Evolutionary conservation across 2,888 invertebrate genomes (phyloP).

Genomic region (Leucoma salicis): DNA sequence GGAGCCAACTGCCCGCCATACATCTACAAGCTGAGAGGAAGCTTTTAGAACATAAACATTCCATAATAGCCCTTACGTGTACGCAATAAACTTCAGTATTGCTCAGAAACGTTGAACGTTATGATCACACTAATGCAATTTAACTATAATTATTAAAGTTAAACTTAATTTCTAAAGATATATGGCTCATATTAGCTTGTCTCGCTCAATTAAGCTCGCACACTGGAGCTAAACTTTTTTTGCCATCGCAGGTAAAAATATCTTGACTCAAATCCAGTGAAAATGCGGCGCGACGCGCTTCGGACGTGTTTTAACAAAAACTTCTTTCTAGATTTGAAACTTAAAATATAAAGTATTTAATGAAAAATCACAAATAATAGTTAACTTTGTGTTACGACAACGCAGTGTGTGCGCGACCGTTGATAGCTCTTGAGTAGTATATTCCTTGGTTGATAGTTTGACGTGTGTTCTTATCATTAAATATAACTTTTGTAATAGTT

Average conservation of each 20-base stretch:
- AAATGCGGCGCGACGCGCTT: constrained; percentile 55
- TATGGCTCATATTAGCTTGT: constrained; percentile 31
- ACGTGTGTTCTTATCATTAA: constrained; percentile 38
- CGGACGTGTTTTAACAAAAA: constrained; percentile 39
- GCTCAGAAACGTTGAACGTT: constrained; percentile 23
- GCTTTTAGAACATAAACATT: constrained; percentile 27
- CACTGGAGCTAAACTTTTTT: constrained; percentile 62
- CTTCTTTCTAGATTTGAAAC: constrained; percentile 23
- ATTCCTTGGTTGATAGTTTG: too few relatives aligned
- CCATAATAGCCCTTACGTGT: constrained; percentile 1
- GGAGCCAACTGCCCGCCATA: constrained; percentile 73
- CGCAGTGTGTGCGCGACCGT: constrained; percentile 37
- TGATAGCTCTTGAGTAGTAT: too few relatives aligned
- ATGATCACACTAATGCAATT: constrained; percentile 60
- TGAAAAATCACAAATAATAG: constrained; percentile 27
- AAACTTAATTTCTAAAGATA: fast-evolving
- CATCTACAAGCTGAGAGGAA: constrained; percentile 53
- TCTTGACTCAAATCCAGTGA: constrained; percentile 63
- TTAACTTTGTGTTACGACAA: constrained; percentile 19
- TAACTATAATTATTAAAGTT: constrained; percentile 18
- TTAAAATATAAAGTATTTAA: constrained; percentile 30
- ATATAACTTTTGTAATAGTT: constrained; percentile 45
- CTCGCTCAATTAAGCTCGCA: constrained; percentile 36
- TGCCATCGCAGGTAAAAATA: constrained; percentile 77
- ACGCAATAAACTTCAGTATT: constrained; percentile 22